These are phyloP conservation scores for Melanargia galathea DNA, from an alignment of 2,888 invertebrate species.

Conservation along the genomic window DNA sequence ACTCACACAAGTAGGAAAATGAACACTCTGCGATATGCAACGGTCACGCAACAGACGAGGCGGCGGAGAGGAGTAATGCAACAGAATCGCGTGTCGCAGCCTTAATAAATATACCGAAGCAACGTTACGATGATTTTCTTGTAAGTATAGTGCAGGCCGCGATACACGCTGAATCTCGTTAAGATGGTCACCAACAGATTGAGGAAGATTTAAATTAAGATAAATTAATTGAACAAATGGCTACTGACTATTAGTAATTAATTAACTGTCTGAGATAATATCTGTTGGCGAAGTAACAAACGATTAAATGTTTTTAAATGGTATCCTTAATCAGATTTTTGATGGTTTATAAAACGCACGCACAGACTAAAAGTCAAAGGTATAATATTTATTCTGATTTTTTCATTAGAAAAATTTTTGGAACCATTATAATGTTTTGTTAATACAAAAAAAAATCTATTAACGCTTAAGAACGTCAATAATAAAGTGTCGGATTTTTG, in stretches of 20 bases:
- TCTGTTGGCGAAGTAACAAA: conserved; percentile 17
- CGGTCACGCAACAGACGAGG: conserved; percentile 25
- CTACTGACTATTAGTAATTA: conserved; percentile 34
- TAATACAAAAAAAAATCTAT: too few species aligned
- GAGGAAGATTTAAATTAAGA: conserved; percentile 36
- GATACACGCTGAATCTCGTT: conserved; percentile 33
- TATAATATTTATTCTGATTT: background rate
- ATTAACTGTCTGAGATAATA: conserved; percentile 30
- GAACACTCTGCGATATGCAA: conserved; percentile 9
- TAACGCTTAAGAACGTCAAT: too few species aligned
- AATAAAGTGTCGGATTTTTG: too few species aligned
- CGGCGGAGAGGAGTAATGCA: conserved; percentile 30
- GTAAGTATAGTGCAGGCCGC: conserved; percentile 18
- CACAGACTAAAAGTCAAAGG: background rate
- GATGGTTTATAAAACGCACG: background rate
- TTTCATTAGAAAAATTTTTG: background rate
- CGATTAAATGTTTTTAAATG: conserved; percentile 14
- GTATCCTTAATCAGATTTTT: background rate
- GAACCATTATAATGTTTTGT: background rate
- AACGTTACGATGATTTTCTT: conserved; percentile 31
- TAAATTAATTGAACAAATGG: conserved; percentile 36
- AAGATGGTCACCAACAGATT: conserved; percentile 35
- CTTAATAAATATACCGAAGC: conserved; percentile 33
- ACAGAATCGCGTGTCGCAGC: conserved; percentile 32
- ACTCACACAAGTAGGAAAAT: conserved; percentile 2